A percentile compares a stretch with the other conserved stretches of the same genome.
These are phyloP conservation scores for Orientallactaga bullata DNA, from an alignment of 2,113 vertebrate species.

Conservation along the genomic window DNA sequence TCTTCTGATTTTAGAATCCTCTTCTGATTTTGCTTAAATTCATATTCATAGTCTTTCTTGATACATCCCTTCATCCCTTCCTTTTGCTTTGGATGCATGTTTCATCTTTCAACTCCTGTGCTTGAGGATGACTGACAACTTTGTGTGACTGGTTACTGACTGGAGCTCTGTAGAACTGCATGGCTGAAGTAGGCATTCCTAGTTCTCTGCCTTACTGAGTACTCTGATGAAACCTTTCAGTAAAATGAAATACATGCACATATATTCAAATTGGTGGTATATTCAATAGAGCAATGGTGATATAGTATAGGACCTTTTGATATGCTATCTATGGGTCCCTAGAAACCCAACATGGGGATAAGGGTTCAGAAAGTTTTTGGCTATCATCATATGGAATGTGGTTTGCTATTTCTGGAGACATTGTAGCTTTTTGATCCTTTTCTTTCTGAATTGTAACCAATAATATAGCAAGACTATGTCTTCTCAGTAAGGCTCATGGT, in stretches of 20 bases:
- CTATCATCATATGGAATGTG: neutral
- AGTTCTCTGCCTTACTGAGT: neutral
- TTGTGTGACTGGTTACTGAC: neutral
- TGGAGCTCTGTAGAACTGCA: neutral
- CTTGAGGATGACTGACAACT: neutral
- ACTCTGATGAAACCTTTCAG: neutral
- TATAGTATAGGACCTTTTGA: neutral
- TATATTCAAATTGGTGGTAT: neutral
- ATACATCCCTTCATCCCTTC: neutral
- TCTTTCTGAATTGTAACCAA: neutral
- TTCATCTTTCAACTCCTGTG: neutral
- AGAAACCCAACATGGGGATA: neutral
- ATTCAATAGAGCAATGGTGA: neutral
- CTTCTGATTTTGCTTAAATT: neutral
- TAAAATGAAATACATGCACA: neutral
- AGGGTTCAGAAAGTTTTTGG: neutral
- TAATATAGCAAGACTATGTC: neutral
- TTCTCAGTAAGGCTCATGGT: neutral
- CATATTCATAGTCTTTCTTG: neutral
- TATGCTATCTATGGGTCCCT: neutral
- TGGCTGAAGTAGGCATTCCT: neutral
- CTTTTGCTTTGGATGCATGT: constrained; percentile 5
- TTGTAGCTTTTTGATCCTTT: neutral
- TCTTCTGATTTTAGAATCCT: constrained; percentile 20
- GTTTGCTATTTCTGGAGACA: neutral